phyloP scores from a whole-genome alignment of 2,797 vertebrate species.

The Cuniculus paca region DNA sequence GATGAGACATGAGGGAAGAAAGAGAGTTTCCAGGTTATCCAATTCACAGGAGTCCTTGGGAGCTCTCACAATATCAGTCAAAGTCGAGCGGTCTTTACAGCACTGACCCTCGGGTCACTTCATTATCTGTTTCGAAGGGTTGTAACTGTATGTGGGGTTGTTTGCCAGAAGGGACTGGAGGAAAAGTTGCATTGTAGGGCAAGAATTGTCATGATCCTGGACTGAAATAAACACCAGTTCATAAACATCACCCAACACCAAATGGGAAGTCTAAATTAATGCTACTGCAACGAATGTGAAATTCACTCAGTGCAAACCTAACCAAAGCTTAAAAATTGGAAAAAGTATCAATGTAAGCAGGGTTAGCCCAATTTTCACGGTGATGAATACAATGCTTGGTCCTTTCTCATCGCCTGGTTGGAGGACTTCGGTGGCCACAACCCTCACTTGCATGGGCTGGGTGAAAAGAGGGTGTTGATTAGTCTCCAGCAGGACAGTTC shows the following conservation, averaged over 20 bases:
- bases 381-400: not conserved
- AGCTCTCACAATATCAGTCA: not conserved
- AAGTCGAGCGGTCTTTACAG: not conserved
- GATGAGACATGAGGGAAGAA: not conserved
- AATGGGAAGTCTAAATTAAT: not conserved
- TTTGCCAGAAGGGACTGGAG: not conserved
- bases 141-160: not conserved
- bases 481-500: not conserved
- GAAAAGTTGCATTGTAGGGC: not conserved
- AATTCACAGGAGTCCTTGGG: not conserved
- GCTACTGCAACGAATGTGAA: not conserved
- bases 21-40: not conserved
- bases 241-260: not conserved
- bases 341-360: not conserved
- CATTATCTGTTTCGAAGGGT: conserved; percentile 39
- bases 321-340: not conserved
- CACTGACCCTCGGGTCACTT: conserved; percentile 28
- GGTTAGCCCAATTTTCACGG: not conserved
- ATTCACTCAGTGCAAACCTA: not conserved
- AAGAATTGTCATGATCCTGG: not conserved
- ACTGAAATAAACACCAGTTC: not conserved
- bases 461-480: not conserved
- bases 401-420: not conserved
- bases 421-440: not conserved
- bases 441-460: not conserved